Evolutionary conservation across 2,797 vertebrate species (phyloP), one percentile per base, ranked within the genome.

Genomic region (Gambusia yucatana): DNA sequence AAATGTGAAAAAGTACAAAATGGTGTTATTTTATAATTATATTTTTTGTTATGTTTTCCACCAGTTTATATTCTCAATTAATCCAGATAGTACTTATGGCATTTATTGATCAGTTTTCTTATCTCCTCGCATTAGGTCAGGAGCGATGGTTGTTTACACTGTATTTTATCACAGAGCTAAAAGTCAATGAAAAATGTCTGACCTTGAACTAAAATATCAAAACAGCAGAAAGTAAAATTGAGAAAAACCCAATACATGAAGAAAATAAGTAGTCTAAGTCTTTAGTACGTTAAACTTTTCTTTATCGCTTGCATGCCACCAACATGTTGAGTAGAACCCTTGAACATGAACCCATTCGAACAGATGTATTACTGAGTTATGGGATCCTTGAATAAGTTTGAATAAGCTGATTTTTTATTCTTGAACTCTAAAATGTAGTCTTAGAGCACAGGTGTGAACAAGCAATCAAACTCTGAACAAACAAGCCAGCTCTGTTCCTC

Each of bases 201-300:
- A 39, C 61, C 61, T 36, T 39, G 11, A 65, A 65, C 61, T 65
- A 3, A 65, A 65, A 65, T 65, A 65, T 65, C 61, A 39, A 65
- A 36, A 7, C 30, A 36, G 10, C 30, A 63, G 6, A 39, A 39
- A 10, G 39, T 20, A 22, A 61, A 33, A 39, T 39, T 8, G 30
- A 63, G 30, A 39, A 39, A 65, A 39, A 8, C 6, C n/a, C 6
- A 39, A 39, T 39, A 10, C 17, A 65, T 36, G 30, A 65, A 36
- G 33, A 65, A 65, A 30, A 33, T 5, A 17, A 17, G 59, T 33
- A 33, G 6, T 61, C n/a, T 7, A 61, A 33, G 59, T 61, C 57
- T 33, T 33, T 11, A 55, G 25, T 22, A 57, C 28, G 1, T 57
- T 28, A 30, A 59, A 17, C 16, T 20, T 63, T 17, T 63, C 36